These are phyloP conservation scores for Loxodonta africana DNA, from an alignment of 2,113 vertebrate species.

Conservation along the genomic window DNA sequence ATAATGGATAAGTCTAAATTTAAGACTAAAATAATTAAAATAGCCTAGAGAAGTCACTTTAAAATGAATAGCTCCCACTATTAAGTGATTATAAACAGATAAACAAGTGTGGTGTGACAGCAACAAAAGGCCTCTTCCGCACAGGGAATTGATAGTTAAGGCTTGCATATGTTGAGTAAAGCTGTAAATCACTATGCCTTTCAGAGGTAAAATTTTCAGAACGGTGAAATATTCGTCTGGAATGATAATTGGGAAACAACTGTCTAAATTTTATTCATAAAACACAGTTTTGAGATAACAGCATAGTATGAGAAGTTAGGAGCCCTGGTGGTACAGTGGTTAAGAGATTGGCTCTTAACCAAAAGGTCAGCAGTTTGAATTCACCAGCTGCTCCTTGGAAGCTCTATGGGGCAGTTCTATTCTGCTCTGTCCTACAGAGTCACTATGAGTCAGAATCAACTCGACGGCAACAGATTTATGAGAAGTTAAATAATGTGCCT, in stretches of 20 bases:
- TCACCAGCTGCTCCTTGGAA: no score
- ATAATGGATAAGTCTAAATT: slow-evolving; percentile 31
- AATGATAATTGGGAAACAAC: slow-evolving; percentile 30
- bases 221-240: background rate
- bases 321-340: no score
- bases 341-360: no score
- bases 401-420: no score
- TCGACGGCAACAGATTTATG: no score
- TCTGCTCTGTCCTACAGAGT: no score
- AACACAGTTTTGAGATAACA: background rate
- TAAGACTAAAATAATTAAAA: slow-evolving; percentile 49
- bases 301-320: background rate
- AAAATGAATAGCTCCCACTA: slow-evolving; percentile 22
- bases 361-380: no score
- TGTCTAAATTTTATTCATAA: slow-evolving; percentile 26
- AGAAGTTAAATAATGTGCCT: background rate
- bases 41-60: background rate
- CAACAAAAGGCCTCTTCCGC: slow-evolving; percentile 50
- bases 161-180: background rate
- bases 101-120: background rate
- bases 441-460: no score
- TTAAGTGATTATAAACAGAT: slow-evolving; percentile 9
- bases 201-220: slow-evolving; percentile 46
- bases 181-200: slow-evolving; percentile 21
- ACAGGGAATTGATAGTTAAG: slow-evolving; percentile 20